Conservation (phyloP, 2,113 vertebrate genomes). For the Promerops cafer region DNA sequence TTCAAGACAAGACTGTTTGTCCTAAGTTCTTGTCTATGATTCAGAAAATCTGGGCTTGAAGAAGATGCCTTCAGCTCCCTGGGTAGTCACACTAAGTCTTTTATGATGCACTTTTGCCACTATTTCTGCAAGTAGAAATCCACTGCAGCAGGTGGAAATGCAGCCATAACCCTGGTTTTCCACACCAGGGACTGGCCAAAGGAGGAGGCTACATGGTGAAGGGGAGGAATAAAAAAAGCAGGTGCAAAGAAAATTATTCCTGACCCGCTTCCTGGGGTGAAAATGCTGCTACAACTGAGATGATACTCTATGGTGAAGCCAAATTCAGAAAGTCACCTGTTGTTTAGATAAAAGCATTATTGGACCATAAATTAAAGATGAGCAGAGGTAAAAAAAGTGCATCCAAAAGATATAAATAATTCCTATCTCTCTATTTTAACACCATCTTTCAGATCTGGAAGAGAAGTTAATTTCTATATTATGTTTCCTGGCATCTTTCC, state of each 20-base stretch:
- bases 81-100: accelerated
- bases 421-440: background rate
- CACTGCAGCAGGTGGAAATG: accelerated
- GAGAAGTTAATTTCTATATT: background rate
- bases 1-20: background rate
- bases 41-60: background rate
- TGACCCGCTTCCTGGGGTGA: background rate
- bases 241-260: background rate
- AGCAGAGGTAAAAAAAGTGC: background rate
- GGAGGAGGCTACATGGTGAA: background rate
- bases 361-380: background rate
- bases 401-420: background rate
- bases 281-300: background rate
- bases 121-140: background rate
- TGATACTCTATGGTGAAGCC: background rate
- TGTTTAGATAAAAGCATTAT: background rate
- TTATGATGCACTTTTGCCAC: background rate
- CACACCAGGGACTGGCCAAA: accelerated
- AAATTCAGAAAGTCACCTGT: background rate
- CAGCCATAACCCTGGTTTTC: background rate
- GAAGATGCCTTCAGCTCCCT: background rate
- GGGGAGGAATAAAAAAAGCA: background rate
- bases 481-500: background rate
- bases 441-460: background rate
- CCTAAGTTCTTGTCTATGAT: background rate